These are phyloP conservation scores for Elephas maximus DNA, from an alignment of 2,113 vertebrate genomes.

Conservation along the genomic window DNA sequence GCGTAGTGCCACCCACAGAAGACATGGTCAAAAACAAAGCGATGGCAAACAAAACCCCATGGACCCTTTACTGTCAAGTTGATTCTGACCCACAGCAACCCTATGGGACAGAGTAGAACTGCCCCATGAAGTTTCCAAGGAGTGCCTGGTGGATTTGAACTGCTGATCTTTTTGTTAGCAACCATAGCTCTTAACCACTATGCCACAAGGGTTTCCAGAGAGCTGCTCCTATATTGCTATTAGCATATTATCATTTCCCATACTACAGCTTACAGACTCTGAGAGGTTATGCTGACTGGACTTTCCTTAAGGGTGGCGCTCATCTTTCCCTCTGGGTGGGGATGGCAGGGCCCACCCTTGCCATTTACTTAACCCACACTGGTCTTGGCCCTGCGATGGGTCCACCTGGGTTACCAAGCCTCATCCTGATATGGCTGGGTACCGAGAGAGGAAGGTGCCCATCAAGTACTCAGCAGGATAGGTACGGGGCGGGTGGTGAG, in stretches of 20 bases:
- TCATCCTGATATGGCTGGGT: not conserved
- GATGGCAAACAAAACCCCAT: not conserved
- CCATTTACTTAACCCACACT: not conserved
- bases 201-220: no score
- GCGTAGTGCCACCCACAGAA: not conserved
- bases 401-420: no score
- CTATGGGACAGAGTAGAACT: no score
- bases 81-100: no score
- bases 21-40: not conserved
- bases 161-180: no score
- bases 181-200: no score
- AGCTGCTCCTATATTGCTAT: not conserved
- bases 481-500: not conserved
- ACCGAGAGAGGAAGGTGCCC: not conserved
- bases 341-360: not conserved
- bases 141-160: no score
- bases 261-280: not conserved
- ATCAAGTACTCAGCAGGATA: not conserved
- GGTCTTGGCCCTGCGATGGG: not conserved
- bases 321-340: not conserved
- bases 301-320: no score
- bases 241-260: not conserved
- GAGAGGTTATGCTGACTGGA: rapidly evolving
- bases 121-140: no score
- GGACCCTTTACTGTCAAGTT: no score